Percentiles rank a stretch among this genome's conserved stretches.
phyloP scores from a whole-genome alignment of 2,113 vertebrate genomes.

The Bufo gargarizans region DNA sequence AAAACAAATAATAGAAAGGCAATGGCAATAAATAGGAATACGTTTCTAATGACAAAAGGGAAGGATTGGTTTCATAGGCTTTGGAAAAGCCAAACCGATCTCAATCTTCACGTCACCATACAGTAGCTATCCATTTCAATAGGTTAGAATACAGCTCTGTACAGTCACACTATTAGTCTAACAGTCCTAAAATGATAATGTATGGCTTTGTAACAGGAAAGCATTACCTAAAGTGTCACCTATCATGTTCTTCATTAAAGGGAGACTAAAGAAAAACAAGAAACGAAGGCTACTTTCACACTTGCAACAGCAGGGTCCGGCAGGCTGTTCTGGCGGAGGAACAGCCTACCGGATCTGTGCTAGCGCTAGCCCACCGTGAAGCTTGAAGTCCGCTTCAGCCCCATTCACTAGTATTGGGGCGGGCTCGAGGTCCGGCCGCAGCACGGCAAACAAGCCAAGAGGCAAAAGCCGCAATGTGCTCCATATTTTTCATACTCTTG shows the following conservation, averaged over 20 bases:
- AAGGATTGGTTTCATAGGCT: not conserved
- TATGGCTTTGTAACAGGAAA: not conserved
- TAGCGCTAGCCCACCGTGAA: too few species aligned
- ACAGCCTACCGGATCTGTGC: too few species aligned
- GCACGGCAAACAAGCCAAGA: too few species aligned
- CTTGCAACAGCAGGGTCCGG: too few species aligned
- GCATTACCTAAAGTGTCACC: not conserved
- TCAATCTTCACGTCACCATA: not conserved
- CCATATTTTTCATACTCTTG: too few species aligned
- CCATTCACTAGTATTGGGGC: too few species aligned
- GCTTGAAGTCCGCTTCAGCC: too few species aligned
- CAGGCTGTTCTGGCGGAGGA: too few species aligned
- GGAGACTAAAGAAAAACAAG: too few species aligned
- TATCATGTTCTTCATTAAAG: not conserved
- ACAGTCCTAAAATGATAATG: not conserved
- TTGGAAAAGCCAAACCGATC: not conserved
- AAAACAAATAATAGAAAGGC: not conserved
- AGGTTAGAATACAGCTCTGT: not conserved
- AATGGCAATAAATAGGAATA: not conserved
- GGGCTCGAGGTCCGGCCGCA: too few species aligned
- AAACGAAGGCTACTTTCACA: too few species aligned
- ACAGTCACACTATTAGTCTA: not conserved
- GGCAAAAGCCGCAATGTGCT: too few species aligned
- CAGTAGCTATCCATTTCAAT: not conserved
- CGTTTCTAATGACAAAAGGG: not conserved